Evolutionary conservation across 2,888 invertebrate species (phyloP).

Genomic region (Philereme transversata): DNA sequence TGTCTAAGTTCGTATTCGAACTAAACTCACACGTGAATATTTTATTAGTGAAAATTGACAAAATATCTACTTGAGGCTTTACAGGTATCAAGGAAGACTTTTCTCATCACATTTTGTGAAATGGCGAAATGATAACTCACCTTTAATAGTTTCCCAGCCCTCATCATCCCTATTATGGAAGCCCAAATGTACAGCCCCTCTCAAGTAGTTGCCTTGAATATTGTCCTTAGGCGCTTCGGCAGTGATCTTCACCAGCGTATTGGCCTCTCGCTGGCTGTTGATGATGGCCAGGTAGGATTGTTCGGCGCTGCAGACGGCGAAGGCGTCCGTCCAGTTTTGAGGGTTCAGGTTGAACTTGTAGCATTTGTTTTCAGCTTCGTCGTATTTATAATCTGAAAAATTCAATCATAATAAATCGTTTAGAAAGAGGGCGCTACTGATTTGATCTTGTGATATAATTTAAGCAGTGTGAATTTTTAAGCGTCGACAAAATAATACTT

Average conservation of each 20-base stretch:
- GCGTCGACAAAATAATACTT: too few relatives aligned
- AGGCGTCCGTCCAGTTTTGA: conserved; percentile 63
- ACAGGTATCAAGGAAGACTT: neutral
- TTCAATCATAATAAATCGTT: too few relatives aligned
- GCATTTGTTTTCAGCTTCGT: conserved; percentile 51
- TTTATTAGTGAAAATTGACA: too few relatives aligned
- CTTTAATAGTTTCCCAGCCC: conserved; percentile 55
- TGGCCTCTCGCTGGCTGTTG: conserved; percentile 56
- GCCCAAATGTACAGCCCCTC: conserved; percentile 51
- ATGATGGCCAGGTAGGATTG: conserved; percentile 62
- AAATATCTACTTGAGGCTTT: too few relatives aligned
- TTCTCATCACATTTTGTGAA: neutral
- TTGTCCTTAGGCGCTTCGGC: conserved; percentile 48
- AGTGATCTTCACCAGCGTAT: conserved; percentile 51
- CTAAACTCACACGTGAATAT: too few relatives aligned
- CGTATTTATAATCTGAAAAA: conserved; percentile 59
- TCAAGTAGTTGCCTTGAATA: conserved; percentile 44
- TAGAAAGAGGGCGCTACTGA: too few relatives aligned
- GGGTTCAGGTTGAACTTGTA: conserved; percentile 66
- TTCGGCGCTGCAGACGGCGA: conserved; percentile 57
- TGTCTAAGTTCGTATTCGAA: too few relatives aligned
- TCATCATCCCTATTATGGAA: conserved; percentile 42
- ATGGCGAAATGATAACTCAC: conserved; percentile 36
- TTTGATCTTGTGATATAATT: too few relatives aligned
- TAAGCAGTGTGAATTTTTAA: too few relatives aligned